phyloP scores from a whole-genome alignment of 37 sponge, comb jelly and placozoan species.

The Theonella swinhoei region DNA sequence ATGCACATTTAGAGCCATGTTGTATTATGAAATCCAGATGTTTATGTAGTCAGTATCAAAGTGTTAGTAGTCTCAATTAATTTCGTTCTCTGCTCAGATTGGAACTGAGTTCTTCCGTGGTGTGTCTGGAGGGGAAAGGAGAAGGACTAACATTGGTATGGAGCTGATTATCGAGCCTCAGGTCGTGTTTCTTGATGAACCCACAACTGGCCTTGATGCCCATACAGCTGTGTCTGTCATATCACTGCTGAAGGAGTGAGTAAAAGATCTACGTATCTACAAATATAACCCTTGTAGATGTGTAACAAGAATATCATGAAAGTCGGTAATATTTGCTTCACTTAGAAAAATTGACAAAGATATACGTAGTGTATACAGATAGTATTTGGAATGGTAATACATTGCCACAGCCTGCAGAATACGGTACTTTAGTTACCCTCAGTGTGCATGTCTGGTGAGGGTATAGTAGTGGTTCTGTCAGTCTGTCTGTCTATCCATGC shows the following conservation, averaged over 20 bases:
- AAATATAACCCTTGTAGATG: neutral
- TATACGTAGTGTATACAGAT: no score
- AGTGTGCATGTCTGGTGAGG: no score
- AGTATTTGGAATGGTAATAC: no score
- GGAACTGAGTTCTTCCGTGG: slow-evolving; percentile 76
- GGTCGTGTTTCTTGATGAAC: slow-evolving; percentile 77
- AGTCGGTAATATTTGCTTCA: no score
- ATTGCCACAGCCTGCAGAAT: no score
- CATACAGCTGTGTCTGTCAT: slow-evolving; percentile 72
- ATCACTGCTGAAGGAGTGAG: slow-evolving; percentile 49
- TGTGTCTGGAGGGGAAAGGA: slow-evolving; percentile 83
- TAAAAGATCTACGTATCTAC: neutral
- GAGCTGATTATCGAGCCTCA: slow-evolving; percentile 73
- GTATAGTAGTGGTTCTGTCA: no score
- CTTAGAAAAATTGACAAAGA: no score
- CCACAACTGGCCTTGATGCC: slow-evolving; percentile 83
- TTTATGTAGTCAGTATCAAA: neutral
- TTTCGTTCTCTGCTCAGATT: slow-evolving; percentile 28
- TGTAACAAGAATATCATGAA: no score
- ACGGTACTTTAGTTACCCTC: no score
- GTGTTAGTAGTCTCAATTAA: no score
- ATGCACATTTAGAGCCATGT: neutral
- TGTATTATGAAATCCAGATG: neutral
- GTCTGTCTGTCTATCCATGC: no score
- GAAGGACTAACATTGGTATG: slow-evolving; percentile 79